Percentiles rank a stretch among this genome's conserved stretches.
These are phyloP conservation scores for Bujurquina vittata DNA, from an alignment of 2,113 vertebrate species.

Conservation along the genomic window DNA sequence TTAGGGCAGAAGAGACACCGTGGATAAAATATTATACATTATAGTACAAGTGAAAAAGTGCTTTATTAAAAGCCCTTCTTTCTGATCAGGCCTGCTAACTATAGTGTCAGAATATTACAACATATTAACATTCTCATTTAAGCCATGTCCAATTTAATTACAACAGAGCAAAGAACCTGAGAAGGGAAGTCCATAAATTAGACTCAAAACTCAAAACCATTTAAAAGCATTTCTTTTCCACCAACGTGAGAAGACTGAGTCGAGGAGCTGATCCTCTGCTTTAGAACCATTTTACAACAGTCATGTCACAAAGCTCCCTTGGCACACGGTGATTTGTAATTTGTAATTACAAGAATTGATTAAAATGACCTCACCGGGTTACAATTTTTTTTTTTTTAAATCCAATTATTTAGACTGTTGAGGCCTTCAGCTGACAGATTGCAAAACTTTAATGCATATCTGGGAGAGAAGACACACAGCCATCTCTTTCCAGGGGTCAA, in stretches of 20 bases:
- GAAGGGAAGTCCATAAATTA: constrained; percentile 41
- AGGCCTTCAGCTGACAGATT: constrained; percentile 70
- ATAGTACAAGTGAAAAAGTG: not conserved
- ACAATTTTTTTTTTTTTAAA: constrained; percentile 71
- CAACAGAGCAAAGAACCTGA: constrained; percentile 20
- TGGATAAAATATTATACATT: not conserved
- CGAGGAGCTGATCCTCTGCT: not conserved
- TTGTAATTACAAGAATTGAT: constrained; percentile 81
- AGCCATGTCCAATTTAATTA: constrained; percentile 39
- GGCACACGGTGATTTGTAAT: constrained; percentile 66
- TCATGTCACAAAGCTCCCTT: constrained; percentile 53
- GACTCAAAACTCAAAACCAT: not conserved
- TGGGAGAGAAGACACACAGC: constrained; percentile 37
- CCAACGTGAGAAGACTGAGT: not conserved
- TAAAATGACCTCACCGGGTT: constrained; percentile 79
- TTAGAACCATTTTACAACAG: constrained; percentile 45
- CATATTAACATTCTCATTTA: constrained; percentile 26
- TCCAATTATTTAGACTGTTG: constrained; percentile 71
- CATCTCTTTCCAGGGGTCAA: constrained; percentile 45
- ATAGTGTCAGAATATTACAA: constrained; percentile 1
- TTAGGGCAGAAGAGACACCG: not conserved
- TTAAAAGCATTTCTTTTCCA: constrained; percentile 10
- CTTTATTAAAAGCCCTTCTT: not conserved
- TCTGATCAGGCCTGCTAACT: not conserved
- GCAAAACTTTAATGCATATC: constrained; percentile 60